A percentile compares a stretch with the other conserved stretches of the same genome.
Conservation (phyloP, 2,888 invertebrate species). For the Eupithecia inturbata region DNA sequence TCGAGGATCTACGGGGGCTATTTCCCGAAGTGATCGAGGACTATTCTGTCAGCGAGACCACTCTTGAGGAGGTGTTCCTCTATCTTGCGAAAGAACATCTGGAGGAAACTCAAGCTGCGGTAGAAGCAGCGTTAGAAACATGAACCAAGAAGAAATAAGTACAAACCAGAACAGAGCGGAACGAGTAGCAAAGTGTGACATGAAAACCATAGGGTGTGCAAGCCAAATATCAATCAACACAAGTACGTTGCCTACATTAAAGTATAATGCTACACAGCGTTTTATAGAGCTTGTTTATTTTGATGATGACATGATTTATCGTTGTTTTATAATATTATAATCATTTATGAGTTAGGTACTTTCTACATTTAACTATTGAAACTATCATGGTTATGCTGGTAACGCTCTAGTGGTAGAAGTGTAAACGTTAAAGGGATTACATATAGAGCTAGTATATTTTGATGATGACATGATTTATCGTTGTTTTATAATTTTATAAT, state of each 20-base stretch:
- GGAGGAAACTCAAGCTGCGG: not conserved
- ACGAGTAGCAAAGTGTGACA: not conserved
- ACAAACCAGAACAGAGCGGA: not conserved
- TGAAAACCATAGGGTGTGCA: not conserved
- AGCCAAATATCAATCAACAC: too few relatives aligned
- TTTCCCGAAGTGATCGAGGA: constrained; percentile 85
- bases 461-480: too few relatives aligned
- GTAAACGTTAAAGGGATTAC: too few relatives aligned
- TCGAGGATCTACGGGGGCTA: constrained; percentile 80
- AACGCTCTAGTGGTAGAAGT: too few relatives aligned
- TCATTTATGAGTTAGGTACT: not conserved
- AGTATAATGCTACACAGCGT: too few relatives aligned
- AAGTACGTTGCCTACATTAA: too few relatives aligned
- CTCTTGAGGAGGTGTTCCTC: constrained; percentile 91
- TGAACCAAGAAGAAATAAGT: not conserved
- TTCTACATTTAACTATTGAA: too few relatives aligned
- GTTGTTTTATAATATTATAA: not conserved
- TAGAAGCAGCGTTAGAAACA: not conserved
- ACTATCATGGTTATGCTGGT: too few relatives aligned
- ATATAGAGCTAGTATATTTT: too few relatives aligned
- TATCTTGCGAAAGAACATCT: constrained; percentile 62
- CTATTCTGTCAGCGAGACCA: constrained; percentile 91
- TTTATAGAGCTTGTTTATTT: too few relatives aligned
- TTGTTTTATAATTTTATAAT: not conserved
- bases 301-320: too few relatives aligned